phyloP scores from a whole-genome alignment of 2,888 invertebrate genomes.

The Horisme vitalbata region DNA sequence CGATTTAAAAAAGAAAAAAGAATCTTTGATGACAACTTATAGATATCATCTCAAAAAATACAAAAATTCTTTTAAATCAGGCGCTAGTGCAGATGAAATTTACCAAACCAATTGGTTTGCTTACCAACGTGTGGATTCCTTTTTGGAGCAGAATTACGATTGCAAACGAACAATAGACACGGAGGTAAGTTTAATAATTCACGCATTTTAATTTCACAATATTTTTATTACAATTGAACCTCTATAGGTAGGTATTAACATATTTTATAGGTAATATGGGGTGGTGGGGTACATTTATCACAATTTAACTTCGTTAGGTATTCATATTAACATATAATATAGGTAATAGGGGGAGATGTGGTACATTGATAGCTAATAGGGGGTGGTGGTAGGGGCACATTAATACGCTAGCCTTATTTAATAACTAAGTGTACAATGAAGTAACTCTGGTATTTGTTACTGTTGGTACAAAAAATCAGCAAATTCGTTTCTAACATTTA shows the following conservation, averaged over 20 bases:
- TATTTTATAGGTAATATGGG: background rate
- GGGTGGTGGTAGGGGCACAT: constrained; percentile 6
- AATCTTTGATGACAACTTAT: constrained; percentile 6
- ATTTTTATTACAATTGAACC: constrained; percentile 5
- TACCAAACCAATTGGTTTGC: constrained; percentile 2
- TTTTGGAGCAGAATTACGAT: background rate
- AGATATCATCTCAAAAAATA: constrained; percentile 7
- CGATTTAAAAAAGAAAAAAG: constrained; percentile 6
- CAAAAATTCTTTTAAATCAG: background rate
- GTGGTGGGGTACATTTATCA: background rate
- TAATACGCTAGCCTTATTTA: constrained; percentile 8
- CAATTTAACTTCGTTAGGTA: constrained; percentile 5
- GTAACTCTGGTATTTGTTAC: constrained; percentile 4
- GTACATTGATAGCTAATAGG: constrained; percentile 7
- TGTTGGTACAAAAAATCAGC: constrained; percentile 10
- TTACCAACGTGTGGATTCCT: background rate
- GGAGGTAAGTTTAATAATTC: constrained; percentile 6
- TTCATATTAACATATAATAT: constrained; percentile 5
- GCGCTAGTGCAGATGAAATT: constrained; percentile 3
- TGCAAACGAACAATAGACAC: constrained; percentile 2
- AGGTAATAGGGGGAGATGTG: background rate
- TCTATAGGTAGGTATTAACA: background rate
- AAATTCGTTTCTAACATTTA: constrained; percentile 9
- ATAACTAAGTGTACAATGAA: constrained; percentile 6
- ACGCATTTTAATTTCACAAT: constrained; percentile 5